Conservation (phyloP, 2,797 vertebrate genomes). For the Mormyrops attenuatus region DNA sequence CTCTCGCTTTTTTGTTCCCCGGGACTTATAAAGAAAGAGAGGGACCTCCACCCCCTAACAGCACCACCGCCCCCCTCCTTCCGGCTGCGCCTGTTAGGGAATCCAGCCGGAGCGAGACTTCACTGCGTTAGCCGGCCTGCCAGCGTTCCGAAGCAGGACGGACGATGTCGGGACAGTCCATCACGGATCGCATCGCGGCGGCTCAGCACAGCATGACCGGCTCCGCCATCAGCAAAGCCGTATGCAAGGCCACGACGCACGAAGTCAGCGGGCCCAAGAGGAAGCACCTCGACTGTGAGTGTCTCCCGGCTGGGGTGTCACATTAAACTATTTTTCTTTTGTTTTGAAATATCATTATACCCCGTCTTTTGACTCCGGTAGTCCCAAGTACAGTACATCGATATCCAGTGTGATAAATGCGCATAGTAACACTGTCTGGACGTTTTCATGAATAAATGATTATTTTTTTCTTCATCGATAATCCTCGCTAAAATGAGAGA, state of each 20-base stretch:
- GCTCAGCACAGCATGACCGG: constrained; percentile 94
- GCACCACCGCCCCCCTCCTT: not conserved
- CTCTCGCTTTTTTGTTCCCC: not conserved
- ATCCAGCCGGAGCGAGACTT: not conserved
- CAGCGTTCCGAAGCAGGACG: constrained; percentile 1
- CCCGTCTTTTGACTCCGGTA: not conserved
- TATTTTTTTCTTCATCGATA: not conserved
- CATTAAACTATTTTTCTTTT: not conserved
- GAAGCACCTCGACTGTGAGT: constrained; percentile 89
- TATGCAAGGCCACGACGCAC: constrained; percentile 82
- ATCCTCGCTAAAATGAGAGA: not conserved
- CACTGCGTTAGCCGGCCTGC: not conserved
- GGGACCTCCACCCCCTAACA: not conserved
- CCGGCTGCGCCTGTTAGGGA: not conserved
- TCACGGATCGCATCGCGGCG: constrained; percentile 85
- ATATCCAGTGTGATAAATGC: constrained; percentile 5
- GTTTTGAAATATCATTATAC: not conserved
- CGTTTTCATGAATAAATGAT: constrained; percentile 26
- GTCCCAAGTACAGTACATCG: not conserved
- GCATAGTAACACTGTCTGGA: constrained; percentile 22
- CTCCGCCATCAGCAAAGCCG: constrained; percentile 79
- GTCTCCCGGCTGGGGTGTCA: not conserved
- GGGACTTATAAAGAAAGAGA: constrained; percentile 6
- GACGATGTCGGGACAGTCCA: constrained; percentile 81
- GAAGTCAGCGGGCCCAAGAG: constrained; percentile 83